Evolutionary conservation across 2,113 vertebrate species (phyloP), one percentile per base, ranked within the genome.

Genomic region (Oenanthe melanoleuca): DNA sequence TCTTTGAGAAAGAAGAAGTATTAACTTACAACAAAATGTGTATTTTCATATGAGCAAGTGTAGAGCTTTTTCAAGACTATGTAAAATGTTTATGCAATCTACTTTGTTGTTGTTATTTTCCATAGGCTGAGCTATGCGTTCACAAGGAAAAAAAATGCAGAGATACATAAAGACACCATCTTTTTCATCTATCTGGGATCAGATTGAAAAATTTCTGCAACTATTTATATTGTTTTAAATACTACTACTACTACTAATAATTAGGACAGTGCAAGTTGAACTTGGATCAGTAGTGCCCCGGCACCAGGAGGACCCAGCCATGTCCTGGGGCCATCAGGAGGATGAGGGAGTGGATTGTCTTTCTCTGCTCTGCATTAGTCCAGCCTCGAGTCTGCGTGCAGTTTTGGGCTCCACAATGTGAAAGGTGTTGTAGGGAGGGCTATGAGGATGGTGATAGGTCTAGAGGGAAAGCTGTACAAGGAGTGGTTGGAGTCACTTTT

Each of bases 121-220:
- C 19, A 50, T 3, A 29, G 12, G 9, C 6, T 0, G 0, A 61
- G 3, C 15, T 42, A 18, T 49, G 9, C 19, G 34, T 50, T 47
- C 23, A 8, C 33, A 63, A 72, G 24, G n/a, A 59, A 13, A 34
- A 78, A 78, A 82, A 94, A 37, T 0, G 0, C 28, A 45, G 28
- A 34, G 6, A 61, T n/a, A 26, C 7, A 50, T 31, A 52, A 80
- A 44, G 7, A n/a, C 1, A 52, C 3, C 37, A 6, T n/a, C 14
- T 45, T 4, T 21, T 80, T 78, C 6, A 65, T 24, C 26, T 63
- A 6, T 23, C 28, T 71, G 37, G 25, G 26, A 55, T 28, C 12
- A 82, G 20, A 65, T 3, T 34, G 31, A 77, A 83, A 19, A 28
- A 34, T 15, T 65, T 85, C 12, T 67, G 12, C 26, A 65, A 13